Conservation (phyloP, 2,113 vertebrate genomes). For the Alosa alosa region DNA sequence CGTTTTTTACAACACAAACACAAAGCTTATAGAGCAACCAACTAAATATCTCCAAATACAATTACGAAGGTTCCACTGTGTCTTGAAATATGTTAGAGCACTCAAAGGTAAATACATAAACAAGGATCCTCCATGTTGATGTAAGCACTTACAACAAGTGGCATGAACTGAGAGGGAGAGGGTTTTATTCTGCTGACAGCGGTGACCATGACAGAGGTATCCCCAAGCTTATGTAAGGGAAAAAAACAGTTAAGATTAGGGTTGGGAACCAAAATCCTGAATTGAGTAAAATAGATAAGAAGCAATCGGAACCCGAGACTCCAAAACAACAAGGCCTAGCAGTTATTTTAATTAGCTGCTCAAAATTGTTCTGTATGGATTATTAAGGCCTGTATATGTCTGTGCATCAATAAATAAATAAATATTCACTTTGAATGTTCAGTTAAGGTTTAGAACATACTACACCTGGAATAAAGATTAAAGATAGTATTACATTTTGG, state of each 20-base stretch:
- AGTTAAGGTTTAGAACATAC: too few relatives aligned
- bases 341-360: too few relatives aligned
- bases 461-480: too few relatives aligned
- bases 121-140: neutral
- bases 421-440: too few relatives aligned
- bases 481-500: too few relatives aligned
- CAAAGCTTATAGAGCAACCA: neutral
- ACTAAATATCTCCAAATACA: neutral
- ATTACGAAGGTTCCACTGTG: neutral
- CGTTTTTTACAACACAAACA: neutral
- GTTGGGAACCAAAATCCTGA: too few relatives aligned
- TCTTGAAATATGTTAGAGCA: neutral
- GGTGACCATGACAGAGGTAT: constrained; percentile 95
- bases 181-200: constrained; percentile 95
- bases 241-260: neutral
- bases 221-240: constrained; percentile 75
- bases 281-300: too few relatives aligned
- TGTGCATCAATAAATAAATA: too few relatives aligned
- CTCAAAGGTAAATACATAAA: neutral
- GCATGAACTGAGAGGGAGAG: constrained; percentile 89
- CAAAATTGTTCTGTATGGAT: too few relatives aligned
- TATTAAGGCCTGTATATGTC: too few relatives aligned
- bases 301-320: too few relatives aligned
- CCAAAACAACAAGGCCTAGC: too few relatives aligned
- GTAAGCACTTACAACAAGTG: constrained; percentile 83